phyloP scores from a whole-genome alignment of 2,797 vertebrate species.

The Eremophila alpestris region DNA sequence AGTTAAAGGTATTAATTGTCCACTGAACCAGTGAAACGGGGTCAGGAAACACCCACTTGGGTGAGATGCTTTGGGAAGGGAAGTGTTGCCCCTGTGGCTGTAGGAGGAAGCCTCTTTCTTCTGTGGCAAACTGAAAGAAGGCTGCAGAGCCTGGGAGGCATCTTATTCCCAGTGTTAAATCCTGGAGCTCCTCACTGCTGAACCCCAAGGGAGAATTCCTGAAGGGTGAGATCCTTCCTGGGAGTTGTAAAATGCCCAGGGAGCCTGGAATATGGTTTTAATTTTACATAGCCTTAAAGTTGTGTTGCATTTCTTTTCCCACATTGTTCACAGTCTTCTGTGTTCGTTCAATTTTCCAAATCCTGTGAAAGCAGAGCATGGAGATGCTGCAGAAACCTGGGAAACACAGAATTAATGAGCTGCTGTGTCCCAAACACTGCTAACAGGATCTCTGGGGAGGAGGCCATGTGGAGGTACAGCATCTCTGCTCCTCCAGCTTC shows the following conservation, averaged over 20 bases:
- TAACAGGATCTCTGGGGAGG: background rate
- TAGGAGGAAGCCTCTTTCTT: background rate
- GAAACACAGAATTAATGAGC: background rate
- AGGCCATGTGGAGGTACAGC: background rate
- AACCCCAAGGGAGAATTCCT: background rate
- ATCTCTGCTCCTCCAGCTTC: background rate
- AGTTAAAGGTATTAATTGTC: background rate
- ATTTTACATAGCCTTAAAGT: background rate
- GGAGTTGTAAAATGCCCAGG: rapidly evolving
- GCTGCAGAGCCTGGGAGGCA: background rate
- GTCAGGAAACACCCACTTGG: background rate
- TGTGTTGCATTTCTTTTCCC: background rate
- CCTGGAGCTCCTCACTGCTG: background rate
- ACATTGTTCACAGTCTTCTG: background rate
- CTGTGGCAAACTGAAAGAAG: background rate
- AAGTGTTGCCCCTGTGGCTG: background rate
- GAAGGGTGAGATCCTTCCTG: background rate
- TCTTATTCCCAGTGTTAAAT: background rate
- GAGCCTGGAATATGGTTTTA: background rate
- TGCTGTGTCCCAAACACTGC: background rate
- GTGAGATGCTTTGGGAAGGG: background rate
- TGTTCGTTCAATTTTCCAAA: background rate
- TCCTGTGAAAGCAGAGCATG: rapidly evolving
- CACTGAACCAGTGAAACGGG: rapidly evolving
- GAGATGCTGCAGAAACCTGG: background rate